Conservation (phyloP, 2,113 vertebrate genomes). For the Sceloporus tristichus region DNA sequence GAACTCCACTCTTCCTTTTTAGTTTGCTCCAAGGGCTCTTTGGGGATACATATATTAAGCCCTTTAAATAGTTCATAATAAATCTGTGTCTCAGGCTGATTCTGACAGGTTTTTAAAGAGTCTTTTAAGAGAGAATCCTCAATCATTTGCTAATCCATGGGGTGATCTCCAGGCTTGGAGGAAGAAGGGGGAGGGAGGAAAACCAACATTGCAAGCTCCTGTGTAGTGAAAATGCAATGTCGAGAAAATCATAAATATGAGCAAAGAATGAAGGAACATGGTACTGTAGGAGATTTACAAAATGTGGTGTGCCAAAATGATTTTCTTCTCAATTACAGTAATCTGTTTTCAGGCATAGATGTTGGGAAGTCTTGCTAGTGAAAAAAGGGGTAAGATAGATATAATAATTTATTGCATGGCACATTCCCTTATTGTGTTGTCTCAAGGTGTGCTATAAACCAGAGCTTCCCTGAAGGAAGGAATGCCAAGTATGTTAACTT, state of each 20-base stretch:
- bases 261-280: slow-evolving; percentile 67
- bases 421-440: slow-evolving; percentile 28
- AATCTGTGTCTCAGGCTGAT: slow-evolving; percentile 89
- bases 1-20: slow-evolving; percentile 87
- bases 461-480: slow-evolving; percentile 39
- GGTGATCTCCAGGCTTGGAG: slow-evolving; percentile 82
- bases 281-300: slow-evolving; percentile 53
- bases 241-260: slow-evolving; percentile 72
- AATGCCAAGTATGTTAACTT: slow-evolving; percentile 27
- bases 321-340: slow-evolving; percentile 55
- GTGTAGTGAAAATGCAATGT: slow-evolving; percentile 74
- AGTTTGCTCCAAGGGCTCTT: slow-evolving; percentile 89
- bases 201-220: slow-evolving; percentile 69
- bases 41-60: slow-evolving; percentile 91
- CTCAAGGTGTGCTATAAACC: slow-evolving; percentile 51
- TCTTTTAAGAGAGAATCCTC: slow-evolving; percentile 88
- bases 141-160: slow-evolving; percentile 87
- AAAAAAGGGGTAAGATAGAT: slow-evolving; percentile 28
- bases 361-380: slow-evolving; percentile 39
- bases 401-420: slow-evolving; percentile 62
- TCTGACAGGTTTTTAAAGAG: slow-evolving; percentile 89
- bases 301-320: slow-evolving; percentile 39
- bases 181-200: slow-evolving; percentile 64
- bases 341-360: slow-evolving; percentile 38
- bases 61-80: slow-evolving; percentile 92